phyloP scores from a whole-genome alignment of 2,797 vertebrate species.

The Pogoniulus pusillus region DNA sequence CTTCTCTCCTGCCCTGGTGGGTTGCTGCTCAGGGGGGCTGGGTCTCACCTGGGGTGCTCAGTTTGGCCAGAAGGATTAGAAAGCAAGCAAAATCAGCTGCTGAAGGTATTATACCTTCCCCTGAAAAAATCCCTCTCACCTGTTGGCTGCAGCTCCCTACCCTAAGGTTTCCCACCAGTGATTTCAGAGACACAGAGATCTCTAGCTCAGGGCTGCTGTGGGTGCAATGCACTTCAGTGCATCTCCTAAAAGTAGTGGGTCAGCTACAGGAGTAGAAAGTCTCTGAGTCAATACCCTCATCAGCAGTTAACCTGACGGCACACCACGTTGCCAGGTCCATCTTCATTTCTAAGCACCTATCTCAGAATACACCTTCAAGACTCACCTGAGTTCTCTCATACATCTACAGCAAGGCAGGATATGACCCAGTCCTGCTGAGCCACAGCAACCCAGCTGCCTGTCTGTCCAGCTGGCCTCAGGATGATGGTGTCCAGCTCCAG shows the following conservation, averaged over 20 bases:
- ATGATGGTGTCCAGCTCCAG: background rate
- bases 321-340: accelerated
- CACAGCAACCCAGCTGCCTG: background rate
- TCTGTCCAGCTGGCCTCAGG: background rate
- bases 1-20: background rate
- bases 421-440: background rate
- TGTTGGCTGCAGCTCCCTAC: accelerated
- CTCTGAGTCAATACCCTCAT: background rate
- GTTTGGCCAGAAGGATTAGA: background rate
- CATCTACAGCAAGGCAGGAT: background rate
- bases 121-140: background rate
- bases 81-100: background rate
- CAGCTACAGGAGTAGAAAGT: background rate
- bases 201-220: background rate
- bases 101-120: background rate
- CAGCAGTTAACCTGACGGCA: background rate
- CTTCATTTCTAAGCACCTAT: background rate
- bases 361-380: background rate
- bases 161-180: background rate
- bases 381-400: background rate
- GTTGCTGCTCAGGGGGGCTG: background rate
- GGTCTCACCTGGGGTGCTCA: background rate
- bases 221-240: background rate
- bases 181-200: background rate
- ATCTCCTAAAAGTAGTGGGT: too few species aligned